Conservation (phyloP, 2,113 vertebrate genomes). For the Pristiophorus japonicus region DNA sequence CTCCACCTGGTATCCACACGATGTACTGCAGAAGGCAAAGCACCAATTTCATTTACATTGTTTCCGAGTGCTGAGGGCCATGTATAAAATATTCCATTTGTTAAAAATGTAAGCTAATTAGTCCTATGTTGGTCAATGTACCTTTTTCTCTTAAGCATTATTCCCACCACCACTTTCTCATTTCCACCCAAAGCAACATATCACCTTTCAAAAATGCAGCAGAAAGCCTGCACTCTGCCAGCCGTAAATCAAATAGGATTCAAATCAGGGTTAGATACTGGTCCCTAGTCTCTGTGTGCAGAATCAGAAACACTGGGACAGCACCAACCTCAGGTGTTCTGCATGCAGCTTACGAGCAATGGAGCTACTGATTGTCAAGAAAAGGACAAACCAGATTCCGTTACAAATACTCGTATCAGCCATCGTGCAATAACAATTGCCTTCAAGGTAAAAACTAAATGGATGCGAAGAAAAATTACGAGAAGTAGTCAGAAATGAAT, state of each 20-base stretch:
- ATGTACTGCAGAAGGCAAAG: slow-evolving; percentile 8
- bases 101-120: too few relatives aligned
- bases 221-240: background rate
- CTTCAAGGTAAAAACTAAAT: background rate
- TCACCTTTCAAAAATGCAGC: background rate
- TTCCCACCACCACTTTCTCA: too few relatives aligned
- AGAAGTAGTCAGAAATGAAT: background rate
- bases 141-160: too few relatives aligned
- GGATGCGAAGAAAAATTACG: background rate
- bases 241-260: background rate
- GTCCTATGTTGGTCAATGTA: too few relatives aligned
- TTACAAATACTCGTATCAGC: background rate
- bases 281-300: background rate
- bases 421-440: too few relatives aligned
- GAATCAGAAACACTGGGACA: slow-evolving; percentile 7
- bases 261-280: background rate
- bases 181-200: too few relatives aligned
- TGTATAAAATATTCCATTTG: too few relatives aligned
- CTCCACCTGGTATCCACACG: slow-evolving; percentile 21
- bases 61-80: background rate
- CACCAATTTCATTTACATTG: background rate
- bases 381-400: background rate
- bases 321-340: slow-evolving; percentile 11
- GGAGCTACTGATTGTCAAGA: background rate
- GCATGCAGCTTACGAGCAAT: background rate